Conservation (phyloP, 2,113 vertebrate genomes). For the Takifugu flavidus region DNA sequence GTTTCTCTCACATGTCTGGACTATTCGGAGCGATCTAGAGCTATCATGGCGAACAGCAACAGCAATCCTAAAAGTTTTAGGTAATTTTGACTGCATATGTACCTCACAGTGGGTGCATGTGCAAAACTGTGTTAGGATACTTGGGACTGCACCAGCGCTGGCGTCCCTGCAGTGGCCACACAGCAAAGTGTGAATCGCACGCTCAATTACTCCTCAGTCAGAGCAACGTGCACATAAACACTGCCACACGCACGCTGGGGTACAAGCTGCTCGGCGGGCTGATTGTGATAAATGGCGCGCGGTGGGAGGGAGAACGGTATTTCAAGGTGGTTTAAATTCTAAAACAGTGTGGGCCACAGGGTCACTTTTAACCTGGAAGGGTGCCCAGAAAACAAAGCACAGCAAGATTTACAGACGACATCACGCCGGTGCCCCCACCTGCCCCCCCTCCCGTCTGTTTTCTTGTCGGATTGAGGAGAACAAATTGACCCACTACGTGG, state of each 20-base stretch:
- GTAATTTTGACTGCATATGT: too few relatives aligned
- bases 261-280: constrained; percentile 34
- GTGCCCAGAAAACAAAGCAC: constrained; percentile 57
- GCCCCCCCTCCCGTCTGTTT: constrained; percentile 2
- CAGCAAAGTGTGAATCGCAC: constrained; percentile 64
- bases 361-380: constrained; percentile 59
- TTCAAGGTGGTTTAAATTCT: constrained; percentile 77
- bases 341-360: constrained; percentile 59
- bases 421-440: constrained; percentile 7
- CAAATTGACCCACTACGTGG: constrained; percentile 34
- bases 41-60: too few relatives aligned
- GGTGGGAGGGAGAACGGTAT: constrained; percentile 54
- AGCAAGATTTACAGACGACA: constrained; percentile 23
- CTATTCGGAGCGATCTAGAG: too few relatives aligned
- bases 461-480: constrained; percentile 21
- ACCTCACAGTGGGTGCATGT: neutral
- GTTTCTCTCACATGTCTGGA: too few relatives aligned
- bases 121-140: constrained; percentile 31
- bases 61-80: too few relatives aligned
- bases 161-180: constrained; percentile 29
- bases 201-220: constrained; percentile 70
- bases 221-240: constrained; percentile 30
- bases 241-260: constrained; percentile 17
- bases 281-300: constrained; percentile 74
- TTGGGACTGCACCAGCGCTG: constrained; percentile 40